These are phyloP conservation scores for Dendrolimus houi DNA, from an alignment of 2,888 invertebrate genomes.

Conservation along the genomic window DNA sequence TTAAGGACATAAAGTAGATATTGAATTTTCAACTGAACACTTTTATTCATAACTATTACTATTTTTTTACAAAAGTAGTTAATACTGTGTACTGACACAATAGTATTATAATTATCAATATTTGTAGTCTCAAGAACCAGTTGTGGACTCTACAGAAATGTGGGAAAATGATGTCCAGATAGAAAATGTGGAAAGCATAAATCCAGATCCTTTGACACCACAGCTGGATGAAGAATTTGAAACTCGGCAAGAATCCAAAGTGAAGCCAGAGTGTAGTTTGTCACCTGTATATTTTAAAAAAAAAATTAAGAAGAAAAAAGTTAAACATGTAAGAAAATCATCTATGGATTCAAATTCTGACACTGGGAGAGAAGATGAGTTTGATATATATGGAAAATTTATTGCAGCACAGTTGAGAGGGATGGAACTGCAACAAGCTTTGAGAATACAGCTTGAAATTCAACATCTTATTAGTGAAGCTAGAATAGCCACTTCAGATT, in stretches of 20 bases:
- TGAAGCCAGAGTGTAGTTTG: constrained; percentile 22
- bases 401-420: constrained; percentile 47
- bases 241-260: constrained; percentile 22
- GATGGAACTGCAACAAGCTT: constrained; percentile 40
- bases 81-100: too few relatives aligned
- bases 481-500: constrained; percentile 31
- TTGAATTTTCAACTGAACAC: too few relatives aligned
- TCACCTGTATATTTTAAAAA: constrained; percentile 26
- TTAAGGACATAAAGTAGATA: too few relatives aligned
- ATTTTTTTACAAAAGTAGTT: too few relatives aligned
- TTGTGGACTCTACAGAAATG: constrained; percentile 45
- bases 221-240: constrained; percentile 42
- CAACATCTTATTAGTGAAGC: constrained; percentile 48
- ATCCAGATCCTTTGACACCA: constrained; percentile 42
- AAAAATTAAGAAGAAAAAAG: constrained; percentile 38
- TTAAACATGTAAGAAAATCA: constrained; percentile 23
- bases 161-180: constrained; percentile 39
- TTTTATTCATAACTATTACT: too few relatives aligned
- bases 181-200: constrained; percentile 27
- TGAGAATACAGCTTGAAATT: constrained; percentile 43
- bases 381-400: constrained; percentile 54
- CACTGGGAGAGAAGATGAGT: constrained; percentile 40
- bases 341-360: constrained; percentile 20
- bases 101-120: too few relatives aligned
- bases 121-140: constrained; percentile 37